Conservation (phyloP, 2,888 invertebrate species). For the Drosophila rubida region DNA sequence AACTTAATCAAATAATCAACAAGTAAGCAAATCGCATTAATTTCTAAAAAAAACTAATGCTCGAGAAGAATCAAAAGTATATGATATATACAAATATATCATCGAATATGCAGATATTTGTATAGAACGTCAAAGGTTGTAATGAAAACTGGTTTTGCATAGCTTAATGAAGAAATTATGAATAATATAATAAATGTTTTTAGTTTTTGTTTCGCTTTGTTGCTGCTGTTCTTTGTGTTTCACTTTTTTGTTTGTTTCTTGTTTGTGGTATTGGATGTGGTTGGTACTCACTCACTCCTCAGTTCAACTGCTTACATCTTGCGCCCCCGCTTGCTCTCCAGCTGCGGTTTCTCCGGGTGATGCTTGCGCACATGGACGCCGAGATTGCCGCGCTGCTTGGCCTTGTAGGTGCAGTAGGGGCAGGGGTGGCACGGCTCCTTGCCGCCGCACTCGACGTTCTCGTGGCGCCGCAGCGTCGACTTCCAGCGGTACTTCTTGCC, state of each 20-base stretch:
- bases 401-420: constrained; percentile 91
- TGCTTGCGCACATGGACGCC: constrained; percentile 93
- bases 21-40: constrained; percentile 59
- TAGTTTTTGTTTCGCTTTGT: constrained; percentile 24
- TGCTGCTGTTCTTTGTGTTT: constrained; percentile 34
- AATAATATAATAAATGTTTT: not conserved
- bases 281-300: constrained; percentile 40
- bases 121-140: constrained; percentile 36
- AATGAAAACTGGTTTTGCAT: constrained; percentile 59
- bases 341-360: constrained; percentile 86
- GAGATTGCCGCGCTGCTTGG: constrained; percentile 92
- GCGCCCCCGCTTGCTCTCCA: constrained; percentile 84
- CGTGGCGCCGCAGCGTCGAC: constrained; percentile 92
- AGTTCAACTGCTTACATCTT: constrained; percentile 72
- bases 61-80: constrained; percentile 26
- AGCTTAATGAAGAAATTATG: constrained; percentile 32
- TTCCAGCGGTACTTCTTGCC: constrained; percentile 95
- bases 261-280: constrained; percentile 3
- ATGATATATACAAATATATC: constrained; percentile 13
- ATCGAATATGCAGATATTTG: not conserved
- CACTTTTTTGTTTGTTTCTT: constrained; percentile 9
- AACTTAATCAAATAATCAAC: constrained; percentile 77
- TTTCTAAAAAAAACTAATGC: constrained; percentile 40
- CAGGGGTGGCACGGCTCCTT: constrained; percentile 93
- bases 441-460: constrained; percentile 93